Evolutionary conservation across 2,888 invertebrate genomes (phyloP).

Genomic region (Eupithecia subfuscata): DNA sequence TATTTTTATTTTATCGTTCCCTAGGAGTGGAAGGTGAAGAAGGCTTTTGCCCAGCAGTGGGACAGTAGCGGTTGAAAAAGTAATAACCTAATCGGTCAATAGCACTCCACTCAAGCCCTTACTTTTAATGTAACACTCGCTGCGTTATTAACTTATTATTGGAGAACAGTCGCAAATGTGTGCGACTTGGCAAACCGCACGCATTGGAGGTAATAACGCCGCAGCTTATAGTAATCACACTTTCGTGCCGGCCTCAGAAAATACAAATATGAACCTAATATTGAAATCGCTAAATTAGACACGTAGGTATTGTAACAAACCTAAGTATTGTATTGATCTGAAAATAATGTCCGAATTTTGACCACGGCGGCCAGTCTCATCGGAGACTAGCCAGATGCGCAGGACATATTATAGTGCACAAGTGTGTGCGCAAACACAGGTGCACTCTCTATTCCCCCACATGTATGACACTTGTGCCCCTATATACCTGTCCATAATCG

Average conservation of each 20-base stretch:
- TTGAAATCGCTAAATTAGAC: not conserved
- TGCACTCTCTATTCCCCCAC: too few relatives aligned
- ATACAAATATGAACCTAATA: slow-evolving; percentile 1
- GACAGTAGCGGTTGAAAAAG: not conserved
- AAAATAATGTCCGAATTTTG: not conserved
- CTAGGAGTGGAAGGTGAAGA: not conserved
- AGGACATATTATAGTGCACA: too few relatives aligned
- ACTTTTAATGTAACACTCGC: not conserved
- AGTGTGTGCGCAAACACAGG: too few relatives aligned
- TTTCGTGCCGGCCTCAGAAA: not conserved
- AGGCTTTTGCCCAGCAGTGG: not conserved
- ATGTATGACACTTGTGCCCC: not conserved
- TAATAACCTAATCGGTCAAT: not conserved
- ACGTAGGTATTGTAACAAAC: too few relatives aligned
- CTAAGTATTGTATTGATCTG: not conserved
- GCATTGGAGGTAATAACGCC: slow-evolving; percentile 9
- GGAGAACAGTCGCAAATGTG: slow-evolving; percentile 5
- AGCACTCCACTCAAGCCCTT: not conserved
- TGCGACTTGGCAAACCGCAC: slow-evolving; percentile 9
- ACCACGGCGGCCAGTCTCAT: too few relatives aligned
- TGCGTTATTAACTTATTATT: slow-evolving; percentile 3
- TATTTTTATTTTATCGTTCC: too few relatives aligned
- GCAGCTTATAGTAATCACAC: slow-evolving; percentile 1
- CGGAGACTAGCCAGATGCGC: too few relatives aligned
- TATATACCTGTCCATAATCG: not conserved